Evolutionary conservation across 2,113 vertebrate species (phyloP).

Genomic region (Pituophis catenifer): DNA sequence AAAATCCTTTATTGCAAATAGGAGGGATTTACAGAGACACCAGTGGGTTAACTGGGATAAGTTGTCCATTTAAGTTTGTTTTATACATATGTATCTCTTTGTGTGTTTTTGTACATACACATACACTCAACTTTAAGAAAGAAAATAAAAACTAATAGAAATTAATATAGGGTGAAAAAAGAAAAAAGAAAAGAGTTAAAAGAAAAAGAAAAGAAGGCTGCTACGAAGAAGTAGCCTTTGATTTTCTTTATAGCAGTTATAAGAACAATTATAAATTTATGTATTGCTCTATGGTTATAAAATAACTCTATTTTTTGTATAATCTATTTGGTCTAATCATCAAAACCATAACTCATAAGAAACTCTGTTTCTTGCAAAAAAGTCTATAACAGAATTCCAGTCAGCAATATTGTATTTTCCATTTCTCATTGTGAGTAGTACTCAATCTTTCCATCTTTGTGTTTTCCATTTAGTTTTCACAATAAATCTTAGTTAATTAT

Average conservation of each 20-base stretch:
- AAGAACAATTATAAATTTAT: not conserved
- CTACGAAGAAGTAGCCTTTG: not conserved
- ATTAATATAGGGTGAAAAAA: not conserved
- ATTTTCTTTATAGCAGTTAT: not conserved
- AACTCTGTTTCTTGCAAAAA: not conserved
- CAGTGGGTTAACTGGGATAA: not conserved
- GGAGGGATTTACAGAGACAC: not conserved
- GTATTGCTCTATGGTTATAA: not conserved
- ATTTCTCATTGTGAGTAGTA: not conserved
- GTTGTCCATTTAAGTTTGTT: not conserved
- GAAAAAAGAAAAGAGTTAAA: not conserved
- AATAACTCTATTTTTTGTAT: not conserved
- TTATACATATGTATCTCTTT: too few relatives aligned
- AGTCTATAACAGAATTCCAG: not conserved
- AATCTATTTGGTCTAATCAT: not conserved
- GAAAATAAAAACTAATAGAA: not conserved
- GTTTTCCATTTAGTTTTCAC: not conserved
- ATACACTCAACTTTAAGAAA: not conserved
- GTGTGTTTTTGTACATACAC: not conserved
- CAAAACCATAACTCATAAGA: not conserved
- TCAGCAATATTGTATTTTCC: not conserved
- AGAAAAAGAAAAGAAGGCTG: not conserved
- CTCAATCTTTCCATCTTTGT: not conserved
- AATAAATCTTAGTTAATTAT: not conserved
- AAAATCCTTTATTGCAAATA: not conserved